Base-by-base conservation (phyloP, 2,113 vertebrate genomes). In the Dascyllus trimaculatus region DNA sequence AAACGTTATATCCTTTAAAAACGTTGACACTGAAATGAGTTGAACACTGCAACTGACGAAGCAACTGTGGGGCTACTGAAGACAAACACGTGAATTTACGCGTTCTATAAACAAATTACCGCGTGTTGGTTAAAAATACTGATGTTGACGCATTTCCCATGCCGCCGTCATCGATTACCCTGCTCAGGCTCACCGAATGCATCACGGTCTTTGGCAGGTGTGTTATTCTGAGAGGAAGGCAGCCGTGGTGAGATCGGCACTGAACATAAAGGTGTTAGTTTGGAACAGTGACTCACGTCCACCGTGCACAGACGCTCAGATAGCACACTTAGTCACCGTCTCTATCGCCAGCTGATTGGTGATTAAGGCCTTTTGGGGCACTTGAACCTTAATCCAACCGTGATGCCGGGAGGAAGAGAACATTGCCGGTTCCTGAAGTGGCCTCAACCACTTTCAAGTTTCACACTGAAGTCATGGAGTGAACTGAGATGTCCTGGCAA, bases 301-400 rank as follows among this genome's bases (percentile, higher is more conserved):
- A 21, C 24, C 49, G 29, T 29, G 67, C 51, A 38, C 2, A 75
- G 52, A 62, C 1, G 4, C 61, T 69, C 52, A n/a, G 61, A 80
- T n/a, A 69, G 45, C n/a, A 73, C 57, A 25, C n/a, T 18, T 22
- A 52, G 60, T 60, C 78, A 71, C 40, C 26, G 32, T 24, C 46
- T 24, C 45, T 3, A 46, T 21, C 52, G 22, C 25, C 11, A 1
- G 24, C 63, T 53, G 72, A 70, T 63, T 80, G 60, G 53, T 54
- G 62, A 43, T 73, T 56, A 82, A 69, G 66, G 40, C 54, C 86
- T 79, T 54, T 43, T 68, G 64, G 84, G 66, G 52, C 38, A 70
- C 75, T 67, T 25, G 29, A 35, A 35, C 32, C 32, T 2, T 10
- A 10, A 35, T 35, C 32, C 32, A 35, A 18, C 17, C 3, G 46